These are phyloP conservation scores for Onychorhynchus coronatus DNA, from an alignment of 2,113 vertebrate species.

Conservation along the genomic window DNA sequence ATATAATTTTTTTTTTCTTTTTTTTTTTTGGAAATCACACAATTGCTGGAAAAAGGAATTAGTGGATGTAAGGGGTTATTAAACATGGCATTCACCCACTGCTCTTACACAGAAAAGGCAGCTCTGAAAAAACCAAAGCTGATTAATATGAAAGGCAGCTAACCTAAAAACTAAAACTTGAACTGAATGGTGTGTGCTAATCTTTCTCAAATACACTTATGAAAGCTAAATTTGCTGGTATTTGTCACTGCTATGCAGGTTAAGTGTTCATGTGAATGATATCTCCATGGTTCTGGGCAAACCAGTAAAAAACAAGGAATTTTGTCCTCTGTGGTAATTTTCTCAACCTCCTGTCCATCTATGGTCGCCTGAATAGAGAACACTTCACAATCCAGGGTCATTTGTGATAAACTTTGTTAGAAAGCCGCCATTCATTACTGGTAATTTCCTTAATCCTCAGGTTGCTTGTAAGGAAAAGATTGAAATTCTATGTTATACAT, in stretches of 20 bases:
- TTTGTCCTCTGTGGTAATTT: neutral
- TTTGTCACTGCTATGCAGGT: conserved; percentile 23
- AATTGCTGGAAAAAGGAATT: conserved; percentile 70
- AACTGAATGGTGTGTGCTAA: conserved; percentile 42
- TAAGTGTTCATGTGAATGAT: conserved; percentile 6
- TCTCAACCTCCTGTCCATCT: neutral
- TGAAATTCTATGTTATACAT: neutral
- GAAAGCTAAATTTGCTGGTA: conserved; percentile 59
- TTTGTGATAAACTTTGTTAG: conserved; percentile 43
- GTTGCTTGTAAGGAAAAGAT: neutral
- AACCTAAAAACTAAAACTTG: conserved; percentile 66
- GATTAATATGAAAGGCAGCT: conserved; percentile 71
- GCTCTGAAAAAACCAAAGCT: conserved; percentile 56
- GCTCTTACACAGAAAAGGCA: conserved; percentile 67
- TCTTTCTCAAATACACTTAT: conserved; percentile 62
- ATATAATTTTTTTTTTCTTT: neutral
- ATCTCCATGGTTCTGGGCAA: neutral
- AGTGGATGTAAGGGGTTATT: conserved; percentile 50
- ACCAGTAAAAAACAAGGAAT: neutral
- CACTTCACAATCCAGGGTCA: neutral
- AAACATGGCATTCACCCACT: conserved; percentile 66
- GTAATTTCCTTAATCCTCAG: conserved; percentile 25
- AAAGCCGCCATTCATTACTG: neutral
- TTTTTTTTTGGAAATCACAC: conserved; percentile 58
- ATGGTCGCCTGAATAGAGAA: neutral